These are phyloP conservation scores for Myiagra hebetior DNA, from an alignment of 2,113 vertebrate species.

Conservation along the genomic window DNA sequence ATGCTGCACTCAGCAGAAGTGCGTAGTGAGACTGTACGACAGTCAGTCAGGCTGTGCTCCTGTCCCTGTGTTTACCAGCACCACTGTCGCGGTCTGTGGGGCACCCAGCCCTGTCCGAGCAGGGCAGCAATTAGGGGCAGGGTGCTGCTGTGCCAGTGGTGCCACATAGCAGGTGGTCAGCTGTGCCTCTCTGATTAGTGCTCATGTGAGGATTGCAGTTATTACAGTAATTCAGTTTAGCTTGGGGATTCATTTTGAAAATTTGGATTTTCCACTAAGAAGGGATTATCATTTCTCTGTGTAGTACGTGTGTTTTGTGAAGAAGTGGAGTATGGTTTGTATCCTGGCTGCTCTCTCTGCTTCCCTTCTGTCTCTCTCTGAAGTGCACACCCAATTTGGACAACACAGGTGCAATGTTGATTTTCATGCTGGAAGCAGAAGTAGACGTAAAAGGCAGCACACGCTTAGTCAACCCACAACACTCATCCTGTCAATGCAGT, in stretches of 20 bases:
- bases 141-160: conserved; percentile 8
- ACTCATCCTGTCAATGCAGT: not conserved
- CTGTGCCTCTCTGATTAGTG: conserved; percentile 38
- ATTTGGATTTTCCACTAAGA: conserved; percentile 75
- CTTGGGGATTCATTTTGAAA: conserved; percentile 76
- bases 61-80: not conserved
- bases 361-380: not conserved
- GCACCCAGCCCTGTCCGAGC: not conserved
- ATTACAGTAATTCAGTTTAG: conserved; percentile 71
- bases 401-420: conserved; percentile 11
- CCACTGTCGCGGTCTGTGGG: not conserved
- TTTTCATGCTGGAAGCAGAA: conserved; percentile 16
- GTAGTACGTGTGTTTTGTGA: not conserved
- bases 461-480: not conserved
- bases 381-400: not conserved
- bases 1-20: conserved; percentile 61
- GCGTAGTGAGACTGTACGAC: conserved; percentile 6
- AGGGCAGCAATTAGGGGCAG: not conserved
- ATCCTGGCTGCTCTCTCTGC: not conserved
- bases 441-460: not conserved
- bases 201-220: conserved; percentile 50
- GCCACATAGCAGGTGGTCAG: conserved; percentile 70
- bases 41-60: not conserved
- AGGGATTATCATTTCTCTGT: conserved; percentile 66
- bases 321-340: not conserved